Conservation (phyloP, 2,888 invertebrate genomes). For the Cheilosia vernalis region DNA sequence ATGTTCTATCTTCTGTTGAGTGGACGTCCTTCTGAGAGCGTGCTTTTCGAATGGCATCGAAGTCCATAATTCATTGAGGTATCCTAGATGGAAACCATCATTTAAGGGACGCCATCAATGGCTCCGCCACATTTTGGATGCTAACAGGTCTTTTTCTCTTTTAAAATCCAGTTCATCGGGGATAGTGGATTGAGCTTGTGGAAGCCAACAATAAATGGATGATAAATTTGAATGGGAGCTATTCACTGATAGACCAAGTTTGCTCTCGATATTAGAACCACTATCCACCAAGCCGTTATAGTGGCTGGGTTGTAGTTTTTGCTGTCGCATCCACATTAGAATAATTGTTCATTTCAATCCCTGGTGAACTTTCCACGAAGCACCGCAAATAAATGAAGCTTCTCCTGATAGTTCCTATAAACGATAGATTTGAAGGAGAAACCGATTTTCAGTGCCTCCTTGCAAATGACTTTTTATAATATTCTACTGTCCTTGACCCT, state of each 20-base stretch:
- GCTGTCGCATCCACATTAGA: no score
- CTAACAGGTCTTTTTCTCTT: constrained; percentile 17
- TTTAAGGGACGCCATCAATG: not conserved
- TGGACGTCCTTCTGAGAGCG: not conserved
- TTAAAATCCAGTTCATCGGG: constrained; percentile 18
- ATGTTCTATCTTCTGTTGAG: no score
- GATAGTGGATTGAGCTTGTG: no score
- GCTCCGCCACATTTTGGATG: not conserved
- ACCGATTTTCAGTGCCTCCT: constrained; percentile 2
- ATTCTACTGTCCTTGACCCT: constrained; percentile 53
- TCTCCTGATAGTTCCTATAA: constrained; percentile 21
- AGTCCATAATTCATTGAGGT: not conserved
- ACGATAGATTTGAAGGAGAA: not conserved
- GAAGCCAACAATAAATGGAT: not conserved
- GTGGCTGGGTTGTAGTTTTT: no score
- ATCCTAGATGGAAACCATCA: constrained; percentile 1
- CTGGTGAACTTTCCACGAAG: not conserved
- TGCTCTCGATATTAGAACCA: no score
- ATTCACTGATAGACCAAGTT: no score
- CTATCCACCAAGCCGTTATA: no score
- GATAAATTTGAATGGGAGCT: not conserved
- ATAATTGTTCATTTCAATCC: no score
- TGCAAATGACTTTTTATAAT: constrained; percentile 16
- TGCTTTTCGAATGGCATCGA: no score
- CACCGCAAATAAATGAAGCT: not conserved